Conservation (phyloP, 2,797 vertebrate species). For the Pteropus rufus region DNA sequence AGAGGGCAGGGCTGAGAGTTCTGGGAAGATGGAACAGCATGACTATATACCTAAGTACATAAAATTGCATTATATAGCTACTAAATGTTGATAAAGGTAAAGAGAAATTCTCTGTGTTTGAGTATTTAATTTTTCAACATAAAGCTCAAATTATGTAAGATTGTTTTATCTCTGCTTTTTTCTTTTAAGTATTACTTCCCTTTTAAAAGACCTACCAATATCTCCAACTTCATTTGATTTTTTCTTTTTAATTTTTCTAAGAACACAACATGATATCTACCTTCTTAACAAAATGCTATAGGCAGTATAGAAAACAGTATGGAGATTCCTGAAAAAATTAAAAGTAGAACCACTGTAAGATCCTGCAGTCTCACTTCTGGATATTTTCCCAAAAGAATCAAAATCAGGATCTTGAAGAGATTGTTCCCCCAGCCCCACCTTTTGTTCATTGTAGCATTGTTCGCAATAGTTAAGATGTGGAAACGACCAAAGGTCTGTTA, state of each 20-base stretch:
- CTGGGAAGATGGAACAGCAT: background rate
- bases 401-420: background rate
- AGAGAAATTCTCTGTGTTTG: background rate
- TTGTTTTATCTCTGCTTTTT: background rate
- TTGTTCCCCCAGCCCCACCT: fast-evolving
- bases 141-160: background rate
- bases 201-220: background rate
- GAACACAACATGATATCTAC: background rate
- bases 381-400: background rate
- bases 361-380: background rate
- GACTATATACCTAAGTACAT: background rate
- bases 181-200: background rate
- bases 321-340: background rate
- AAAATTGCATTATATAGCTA: background rate
- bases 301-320: background rate
- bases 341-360: background rate
- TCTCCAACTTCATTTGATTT: background rate
- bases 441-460: background rate
- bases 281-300: background rate
- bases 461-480: background rate
- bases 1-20: background rate
- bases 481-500: background rate
- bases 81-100: background rate
- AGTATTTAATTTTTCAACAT: background rate
- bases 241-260: background rate